Evolutionary conservation across 2,113 vertebrate species (phyloP), one percentile per base, ranked within the genome.

Genomic region (Lepisosteus oculatus): DNA sequence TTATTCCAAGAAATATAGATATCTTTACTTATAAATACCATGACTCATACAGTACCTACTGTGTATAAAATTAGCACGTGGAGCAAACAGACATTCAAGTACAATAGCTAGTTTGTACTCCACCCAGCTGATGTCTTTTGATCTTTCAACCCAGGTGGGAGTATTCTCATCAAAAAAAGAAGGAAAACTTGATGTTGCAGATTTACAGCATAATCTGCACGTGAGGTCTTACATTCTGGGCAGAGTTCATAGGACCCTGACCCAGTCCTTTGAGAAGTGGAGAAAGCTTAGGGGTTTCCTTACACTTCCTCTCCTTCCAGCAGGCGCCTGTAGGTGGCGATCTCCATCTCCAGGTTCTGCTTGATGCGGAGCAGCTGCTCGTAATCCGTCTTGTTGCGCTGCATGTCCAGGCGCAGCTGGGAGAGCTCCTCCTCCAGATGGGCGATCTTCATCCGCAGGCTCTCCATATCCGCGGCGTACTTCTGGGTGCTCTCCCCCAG

Each of bases 261-360:
- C 29, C 29, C 29, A 29, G 29, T 29, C 29, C 29, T 29, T 29
- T 29, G 29, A 29, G 29, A 29, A 1, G 29, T 29, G 29, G 29
- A 29, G 29, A 29, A 29, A 29, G 29, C 29, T 29, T 29, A 29
- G 29, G 29, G 29, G 29, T 29, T 6, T 51, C 47, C 88, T 80
- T 66, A 92, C 92, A 67, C 67, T 15, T 93, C 90, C 78, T 93
- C 90, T 70, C 92, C 92, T 43, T 93, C 91, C 79, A 93, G 86
- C 74, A 93, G 85, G 55, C 91, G 85, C 79, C 91, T 89, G 77
- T 93, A 93, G 70, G 91, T 92, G 59, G 92, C 91, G 3, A 93
- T 93, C 84, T 93, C 92, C 84, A 92, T 85, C 75, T 93, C 91
- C 81, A 93, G 86, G 78, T 87, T 92, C 84, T 90, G 91, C 77